These are phyloP conservation scores for Pocota personata DNA, from an alignment of 2,888 invertebrate species.

Conservation along the genomic window DNA sequence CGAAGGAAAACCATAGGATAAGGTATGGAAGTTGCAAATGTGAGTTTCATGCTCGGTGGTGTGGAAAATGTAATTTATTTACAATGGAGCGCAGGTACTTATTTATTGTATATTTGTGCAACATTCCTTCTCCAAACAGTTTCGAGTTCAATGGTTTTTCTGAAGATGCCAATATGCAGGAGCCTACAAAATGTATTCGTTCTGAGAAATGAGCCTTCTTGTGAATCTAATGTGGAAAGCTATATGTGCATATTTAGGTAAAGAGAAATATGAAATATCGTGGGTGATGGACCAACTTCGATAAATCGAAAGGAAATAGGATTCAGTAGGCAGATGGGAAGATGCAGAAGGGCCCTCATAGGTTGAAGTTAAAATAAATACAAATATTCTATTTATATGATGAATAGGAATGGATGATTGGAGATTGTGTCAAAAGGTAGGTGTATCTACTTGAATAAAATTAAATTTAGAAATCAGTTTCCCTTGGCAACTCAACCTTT, in stretches of 20 bases:
- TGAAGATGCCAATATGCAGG: slow-evolving; percentile 9
- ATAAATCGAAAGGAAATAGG: slow-evolving; percentile 55
- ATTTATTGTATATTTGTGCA: slow-evolving; percentile 32
- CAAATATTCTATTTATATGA: slow-evolving; percentile 29
- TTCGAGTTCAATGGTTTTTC: slow-evolving; percentile 9
- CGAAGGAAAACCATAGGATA: not conserved
- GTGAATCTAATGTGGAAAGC: not conserved
- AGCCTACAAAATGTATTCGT: not conserved
- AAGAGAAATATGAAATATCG: slow-evolving; percentile 36
- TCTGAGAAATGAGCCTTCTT: not conserved
- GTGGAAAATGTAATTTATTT: slow-evolving; percentile 53
- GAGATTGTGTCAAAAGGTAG: not conserved
- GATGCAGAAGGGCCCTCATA: not conserved
- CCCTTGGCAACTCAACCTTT: not conserved
- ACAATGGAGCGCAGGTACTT: not conserved
- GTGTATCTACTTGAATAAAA: slow-evolving; percentile 22
- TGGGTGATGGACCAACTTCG: slow-evolving; percentile 50
- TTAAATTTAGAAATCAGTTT: slow-evolving; percentile 22
- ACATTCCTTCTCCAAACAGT: slow-evolving; percentile 16
- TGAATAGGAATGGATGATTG: not conserved
- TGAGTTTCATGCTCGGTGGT: slow-evolving; percentile 32
- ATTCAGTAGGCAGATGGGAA: not conserved
- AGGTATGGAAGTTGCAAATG: slow-evolving; percentile 16
- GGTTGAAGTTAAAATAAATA: slow-evolving; percentile 42
- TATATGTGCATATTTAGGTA: slow-evolving; percentile 21